Evolutionary conservation across 2,888 invertebrate species (phyloP), one percentile per base, ranked within the genome.

Genomic region (Drosophila kuntzei): DNA sequence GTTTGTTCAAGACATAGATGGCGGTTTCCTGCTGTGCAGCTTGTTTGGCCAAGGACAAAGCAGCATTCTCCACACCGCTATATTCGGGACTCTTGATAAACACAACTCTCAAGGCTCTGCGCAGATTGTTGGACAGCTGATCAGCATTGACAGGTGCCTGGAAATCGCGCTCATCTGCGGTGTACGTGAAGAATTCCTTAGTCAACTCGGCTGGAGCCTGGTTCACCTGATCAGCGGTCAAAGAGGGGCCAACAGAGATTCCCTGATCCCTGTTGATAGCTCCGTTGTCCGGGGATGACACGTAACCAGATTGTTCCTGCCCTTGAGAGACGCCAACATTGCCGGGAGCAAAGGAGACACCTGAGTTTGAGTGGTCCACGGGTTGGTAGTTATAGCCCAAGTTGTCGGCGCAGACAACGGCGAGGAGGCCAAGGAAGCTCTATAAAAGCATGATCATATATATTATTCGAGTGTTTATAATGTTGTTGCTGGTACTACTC

Each of bases 51-150:
- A 90, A 64, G 3, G 80, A 69, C 4, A 90, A 58, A 11, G 85
- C 91, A 29, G 91, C 91, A 55, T 90, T 76, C 61, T 90, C 87
- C 11, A 91, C 27, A 8, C 87, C 91, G 12, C 71, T 89, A 60
- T 90, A 78, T 69, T 91, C 91, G 65, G 92, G 92, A 34, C 91
- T 89, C 81, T 91, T 92, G 54, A 92, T 91, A 77, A 92, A 92
- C 20, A 92, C 64, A 9, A 92, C 91, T 18, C 92, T 91, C n/a
- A 92, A 81, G 12, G 76, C 82, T 61, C 76, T 80, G 62, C 87
- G 91, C 14, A 89, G 57, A 9, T 72, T 66, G 32, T 66, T 71
- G 0, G 74, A 62, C 2, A 78, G 53, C 50, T 89, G 79, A 6
- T 90, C 70, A 1, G 76, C 63, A 20, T 77, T 78, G 37, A 66